Percentiles rank a stretch among this genome's conserved stretches.
phyloP scores from a whole-genome alignment of 2,113 vertebrate genomes.

The Urocynchramus pylzowi region DNA sequence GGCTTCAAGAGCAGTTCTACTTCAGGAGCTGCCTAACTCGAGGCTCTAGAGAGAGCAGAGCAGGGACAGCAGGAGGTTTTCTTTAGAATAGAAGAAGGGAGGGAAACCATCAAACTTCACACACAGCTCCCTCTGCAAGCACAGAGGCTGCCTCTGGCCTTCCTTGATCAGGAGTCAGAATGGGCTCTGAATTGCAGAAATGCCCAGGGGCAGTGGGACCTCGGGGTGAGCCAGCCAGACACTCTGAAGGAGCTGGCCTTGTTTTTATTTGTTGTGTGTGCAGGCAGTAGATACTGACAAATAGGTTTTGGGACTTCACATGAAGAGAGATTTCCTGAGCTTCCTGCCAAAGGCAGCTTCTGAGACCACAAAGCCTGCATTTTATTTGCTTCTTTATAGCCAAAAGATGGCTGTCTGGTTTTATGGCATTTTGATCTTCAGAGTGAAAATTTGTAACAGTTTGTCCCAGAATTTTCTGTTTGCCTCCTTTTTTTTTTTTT shows the following conservation, averaged over 20 bases:
- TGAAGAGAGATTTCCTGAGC: conserved; percentile 5
- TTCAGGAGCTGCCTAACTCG: neutral
- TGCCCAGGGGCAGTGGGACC: neutral
- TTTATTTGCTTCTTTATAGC: neutral
- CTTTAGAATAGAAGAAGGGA: neutral
- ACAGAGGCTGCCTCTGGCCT: neutral
- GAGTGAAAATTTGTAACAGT: neutral
- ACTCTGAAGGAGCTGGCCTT: neutral
- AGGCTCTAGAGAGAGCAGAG: neutral
- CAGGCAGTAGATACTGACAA: neutral
- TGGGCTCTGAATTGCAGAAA: neutral
- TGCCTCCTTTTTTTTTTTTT: neutral
- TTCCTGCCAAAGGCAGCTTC: conserved; percentile 27
- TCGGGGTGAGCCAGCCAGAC: neutral
- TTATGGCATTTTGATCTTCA: neutral
- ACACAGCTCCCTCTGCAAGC: neutral
- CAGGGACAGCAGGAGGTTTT: neutral
- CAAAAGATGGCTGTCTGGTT: neutral
- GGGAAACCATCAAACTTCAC: neutral
- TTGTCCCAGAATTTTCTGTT: neutral
- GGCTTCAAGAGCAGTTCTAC: neutral
- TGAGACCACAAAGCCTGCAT: neutral
- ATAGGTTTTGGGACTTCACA: neutral
- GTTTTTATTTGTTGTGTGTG: neutral
- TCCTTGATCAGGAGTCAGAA: neutral